A percentile compares a stretch with the other conserved stretches of the same genome.
These are phyloP conservation scores for Larimichthys polyactis DNA, from an alignment of 2,113 vertebrate genomes.

Conservation along the genomic window DNA sequence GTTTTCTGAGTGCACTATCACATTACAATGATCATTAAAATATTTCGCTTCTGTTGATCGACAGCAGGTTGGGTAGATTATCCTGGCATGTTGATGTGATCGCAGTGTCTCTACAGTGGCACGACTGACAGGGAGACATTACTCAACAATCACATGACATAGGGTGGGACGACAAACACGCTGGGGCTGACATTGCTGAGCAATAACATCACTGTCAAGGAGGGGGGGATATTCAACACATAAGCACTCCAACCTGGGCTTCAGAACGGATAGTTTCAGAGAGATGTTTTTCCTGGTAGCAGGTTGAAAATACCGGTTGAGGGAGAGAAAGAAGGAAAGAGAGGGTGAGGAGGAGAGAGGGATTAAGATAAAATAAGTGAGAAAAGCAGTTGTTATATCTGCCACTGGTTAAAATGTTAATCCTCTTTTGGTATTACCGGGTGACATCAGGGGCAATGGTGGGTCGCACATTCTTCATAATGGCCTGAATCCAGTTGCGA, in stretches of 20 bases:
- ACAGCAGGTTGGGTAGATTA: slow-evolving; percentile 11
- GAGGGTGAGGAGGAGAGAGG: slow-evolving; percentile 77
- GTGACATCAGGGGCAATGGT: slow-evolving; percentile 93
- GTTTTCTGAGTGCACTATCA: slow-evolving; percentile 18
- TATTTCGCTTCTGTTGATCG: slow-evolving; percentile 4
- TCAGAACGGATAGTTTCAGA: slow-evolving; percentile 93
- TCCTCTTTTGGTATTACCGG: slow-evolving; percentile 85
- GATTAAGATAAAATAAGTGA: slow-evolving; percentile 64
- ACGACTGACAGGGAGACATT: slow-evolving; percentile 70
- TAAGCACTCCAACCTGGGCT: slow-evolving; percentile 89
- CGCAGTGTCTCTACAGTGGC: slow-evolving; percentile 56
- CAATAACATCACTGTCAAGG: slow-evolving; percentile 73
- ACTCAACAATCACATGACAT: slow-evolving; percentile 77
- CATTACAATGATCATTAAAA: slow-evolving; percentile 13
- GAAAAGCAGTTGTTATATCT: slow-evolving; percentile 59
- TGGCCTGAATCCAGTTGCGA: slow-evolving; percentile 98
- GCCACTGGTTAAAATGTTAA: slow-evolving; percentile 44
- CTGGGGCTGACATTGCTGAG: slow-evolving; percentile 70
- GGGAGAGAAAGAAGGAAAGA: slow-evolving; percentile 58
- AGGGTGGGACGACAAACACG: slow-evolving; percentile 70
- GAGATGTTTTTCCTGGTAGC: slow-evolving; percentile 92
- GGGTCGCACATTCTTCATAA: slow-evolving; percentile 95
- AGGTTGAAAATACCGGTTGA: slow-evolving; percentile 79
- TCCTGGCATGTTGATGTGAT: slow-evolving; percentile 45
- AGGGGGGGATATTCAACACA: slow-evolving; percentile 64